A percentile compares a stretch with the other conserved stretches of the same genome.
Conservation (phyloP, 2,888 invertebrate species). For the Meteorus cinctellus region DNA sequence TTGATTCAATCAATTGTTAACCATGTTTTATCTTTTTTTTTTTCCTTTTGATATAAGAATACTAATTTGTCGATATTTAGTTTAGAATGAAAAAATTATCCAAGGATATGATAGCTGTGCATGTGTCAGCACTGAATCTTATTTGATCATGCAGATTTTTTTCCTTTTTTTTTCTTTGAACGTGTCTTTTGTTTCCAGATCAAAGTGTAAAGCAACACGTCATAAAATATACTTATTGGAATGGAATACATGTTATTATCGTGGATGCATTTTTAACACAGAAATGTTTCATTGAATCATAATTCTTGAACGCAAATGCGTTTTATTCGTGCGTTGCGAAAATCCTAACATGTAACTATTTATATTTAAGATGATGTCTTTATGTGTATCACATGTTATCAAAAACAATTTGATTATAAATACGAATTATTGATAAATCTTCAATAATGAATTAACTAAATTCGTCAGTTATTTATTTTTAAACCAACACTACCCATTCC, state of each 20-base stretch:
- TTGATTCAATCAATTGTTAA: neutral
- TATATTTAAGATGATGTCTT: neutral
- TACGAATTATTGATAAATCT: neutral
- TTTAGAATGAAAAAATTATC: neutral
- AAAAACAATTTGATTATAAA: slow-evolving; percentile 19
- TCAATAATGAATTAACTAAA: neutral
- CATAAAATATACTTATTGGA: neutral
- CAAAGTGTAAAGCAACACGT: slow-evolving; percentile 1
- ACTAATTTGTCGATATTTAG: slow-evolving; percentile 4
- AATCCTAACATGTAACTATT: neutral
- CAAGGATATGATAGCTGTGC: neutral
- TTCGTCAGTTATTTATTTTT: neutral
- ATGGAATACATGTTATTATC: neutral
- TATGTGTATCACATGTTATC: slow-evolving; percentile 20
- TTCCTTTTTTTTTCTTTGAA: neutral
- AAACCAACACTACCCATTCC: neutral
- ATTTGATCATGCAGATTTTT: neutral
- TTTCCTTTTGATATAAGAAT: neutral
- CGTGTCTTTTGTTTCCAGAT: neutral
- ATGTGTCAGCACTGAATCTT: neutral
- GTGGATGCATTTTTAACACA: neutral
- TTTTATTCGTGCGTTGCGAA: neutral
- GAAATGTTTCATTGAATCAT: neutral
- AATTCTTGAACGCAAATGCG: neutral
- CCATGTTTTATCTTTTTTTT: neutral